Conservation (phyloP, 2,888 invertebrate species). For the Cacoxenus indagator region DNA sequence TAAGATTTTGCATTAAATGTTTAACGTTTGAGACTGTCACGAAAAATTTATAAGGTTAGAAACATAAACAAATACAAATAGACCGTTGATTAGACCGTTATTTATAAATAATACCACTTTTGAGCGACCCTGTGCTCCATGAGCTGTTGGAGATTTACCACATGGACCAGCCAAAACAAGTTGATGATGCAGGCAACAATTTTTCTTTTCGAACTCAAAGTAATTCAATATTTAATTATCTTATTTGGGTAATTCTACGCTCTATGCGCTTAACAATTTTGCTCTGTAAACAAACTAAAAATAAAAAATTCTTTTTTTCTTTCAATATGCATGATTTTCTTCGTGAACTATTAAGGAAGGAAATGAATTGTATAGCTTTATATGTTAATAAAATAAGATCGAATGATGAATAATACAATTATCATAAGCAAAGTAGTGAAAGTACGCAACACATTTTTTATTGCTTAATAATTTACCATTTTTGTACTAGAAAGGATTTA, state of each 20-base stretch:
- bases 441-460: background rate
- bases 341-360: background rate
- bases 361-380: slow-evolving; percentile 58
- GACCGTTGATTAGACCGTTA: no score
- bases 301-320: no score
- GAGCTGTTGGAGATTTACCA: no score
- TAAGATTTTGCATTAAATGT: slow-evolving; percentile 30
- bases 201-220: no score
- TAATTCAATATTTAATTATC: no score
- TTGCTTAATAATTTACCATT: background rate
- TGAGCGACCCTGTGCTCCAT: no score
- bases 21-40: slow-evolving; percentile 50
- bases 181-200: no score
- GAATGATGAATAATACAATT: slow-evolving; percentile 23
- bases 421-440: slow-evolving; percentile 12
- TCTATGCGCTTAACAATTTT: no score
- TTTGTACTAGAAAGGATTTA: background rate
- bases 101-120: no score
- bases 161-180: no score
- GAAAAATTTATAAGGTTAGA: slow-evolving; percentile 35
- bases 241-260: no score
- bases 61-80: slow-evolving; percentile 18
- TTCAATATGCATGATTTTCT: background rate
- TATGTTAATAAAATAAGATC: slow-evolving; percentile 44
- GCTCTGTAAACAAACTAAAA: no score